Base-by-base conservation (phyloP, 2,888 invertebrate species). In the Entomobrya multifasciata region DNA sequence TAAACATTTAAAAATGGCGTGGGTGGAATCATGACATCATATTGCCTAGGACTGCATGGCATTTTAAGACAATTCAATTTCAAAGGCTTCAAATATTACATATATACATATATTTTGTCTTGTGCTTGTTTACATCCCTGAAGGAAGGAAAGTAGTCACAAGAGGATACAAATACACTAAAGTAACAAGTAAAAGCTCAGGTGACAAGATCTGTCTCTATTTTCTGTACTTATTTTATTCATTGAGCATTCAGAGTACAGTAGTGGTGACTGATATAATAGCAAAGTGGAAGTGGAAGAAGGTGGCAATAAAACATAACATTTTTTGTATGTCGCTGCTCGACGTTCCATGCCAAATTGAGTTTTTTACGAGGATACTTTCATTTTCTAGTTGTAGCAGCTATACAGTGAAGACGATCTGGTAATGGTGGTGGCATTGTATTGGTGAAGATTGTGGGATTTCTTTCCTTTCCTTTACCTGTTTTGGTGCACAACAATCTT, bases 361-460 rank as follows among this genome's bases (percentile, higher is more conserved):
- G 80, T 70, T 70, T 80, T 79, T 80, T 80, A 67, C 52, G 80
- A 80, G 80, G 55, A 74, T 55, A 74, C 36, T 74, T 74, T 74
- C 36, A 74, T 55, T 74, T 55, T 60, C 77, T 44, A 15, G 36
- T 77, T 70, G 0, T 4, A 15, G 20, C 57, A 41, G 70, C n/a
- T 1, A 3, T 25, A 47, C 10, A 20, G 44, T 10, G n/a, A n/a
- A n/a, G n/a, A n/a, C n/a, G n/a, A n/a, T n/a, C n/a, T n/a, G n/a
- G n/a, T n/a, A n/a, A n/a, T n/a, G n/a, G 20, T 11, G 3, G 17
- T 36, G 30, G n/a, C 17, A 36, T 65, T 36, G 36, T 60, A n/a
- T n/a, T 25, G 41, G n/a, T 44, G 22, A 20, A 36, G 11, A 13
- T 67, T 41, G 22, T 47, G 15, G 11, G 70, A 47, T 47, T 70